A percentile compares a stretch with the other conserved stretches of the same genome.
Evolutionary conservation across 2,888 invertebrate genomes (phyloP).

Genomic region (Orgyia antiqua): DNA sequence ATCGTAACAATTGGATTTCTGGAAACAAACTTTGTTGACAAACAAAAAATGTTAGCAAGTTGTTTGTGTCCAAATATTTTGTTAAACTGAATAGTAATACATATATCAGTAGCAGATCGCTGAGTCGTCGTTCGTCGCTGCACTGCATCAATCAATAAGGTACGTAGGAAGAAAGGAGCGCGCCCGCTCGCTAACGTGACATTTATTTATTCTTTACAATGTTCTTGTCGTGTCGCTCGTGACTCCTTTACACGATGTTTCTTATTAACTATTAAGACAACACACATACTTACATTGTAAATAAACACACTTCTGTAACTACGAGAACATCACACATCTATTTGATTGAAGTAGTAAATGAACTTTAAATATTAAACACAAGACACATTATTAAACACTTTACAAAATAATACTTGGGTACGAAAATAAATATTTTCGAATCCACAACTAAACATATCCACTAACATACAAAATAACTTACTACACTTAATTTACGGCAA

Average conservation of each 20-base stretch:
- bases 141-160: conserved; percentile 62
- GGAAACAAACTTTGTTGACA: no score
- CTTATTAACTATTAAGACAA: conserved; percentile 26
- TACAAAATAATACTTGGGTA: no score
- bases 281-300: conserved; percentile 11
- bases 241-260: conserved; percentile 51
- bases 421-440: no score
- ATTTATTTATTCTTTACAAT: conserved; percentile 70
- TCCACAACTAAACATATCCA: no score
- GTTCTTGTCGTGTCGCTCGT: conserved; percentile 55
- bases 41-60: no score
- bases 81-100: conserved; percentile 20
- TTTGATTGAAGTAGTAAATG: no score
- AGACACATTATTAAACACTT: no score
- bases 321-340: no score
- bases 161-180: conserved; percentile 39
- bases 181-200: conserved; percentile 55
- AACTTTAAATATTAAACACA: no score
- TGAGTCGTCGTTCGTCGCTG: conserved; percentile 42
- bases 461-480: no score
- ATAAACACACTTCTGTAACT: conserved; percentile 16
- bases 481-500: no score
- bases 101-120: conserved; percentile 29
- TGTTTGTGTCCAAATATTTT: conserved; percentile 10
- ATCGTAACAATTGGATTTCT: no score